These are phyloP conservation scores for Melanogrammus aeglefinus DNA, from an alignment of 2,797 vertebrate species.

Conservation along the genomic window DNA sequence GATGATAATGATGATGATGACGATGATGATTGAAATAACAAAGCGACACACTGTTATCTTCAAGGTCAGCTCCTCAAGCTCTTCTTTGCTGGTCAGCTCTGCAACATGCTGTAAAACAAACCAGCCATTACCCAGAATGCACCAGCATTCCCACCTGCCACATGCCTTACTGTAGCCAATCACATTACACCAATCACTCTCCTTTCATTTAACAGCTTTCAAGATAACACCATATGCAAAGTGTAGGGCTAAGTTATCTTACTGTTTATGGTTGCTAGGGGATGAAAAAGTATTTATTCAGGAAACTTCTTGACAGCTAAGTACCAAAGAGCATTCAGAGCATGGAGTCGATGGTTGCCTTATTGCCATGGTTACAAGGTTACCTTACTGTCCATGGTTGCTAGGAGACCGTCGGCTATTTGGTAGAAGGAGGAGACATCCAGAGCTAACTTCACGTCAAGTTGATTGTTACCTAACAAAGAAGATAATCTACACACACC, in stretches of 20 bases:
- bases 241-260: slow-evolving; percentile 54
- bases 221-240: background rate
- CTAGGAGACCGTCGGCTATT: slow-evolving; percentile 66
- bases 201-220: background rate
- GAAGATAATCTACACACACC: slow-evolving; percentile 26
- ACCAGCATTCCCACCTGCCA: background rate
- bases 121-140: background rate
- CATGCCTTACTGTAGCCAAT: background rate
- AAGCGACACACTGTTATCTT: slow-evolving; percentile 4
- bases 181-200: background rate
- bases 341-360: background rate
- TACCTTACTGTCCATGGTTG: slow-evolving; percentile 61
- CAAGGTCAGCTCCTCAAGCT: background rate
- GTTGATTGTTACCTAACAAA: slow-evolving; percentile 64
- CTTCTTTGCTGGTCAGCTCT: background rate
- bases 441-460: slow-evolving; percentile 70
- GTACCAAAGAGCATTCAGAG: too few relatives aligned
- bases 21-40: background rate
- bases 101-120: slow-evolving; percentile 1
- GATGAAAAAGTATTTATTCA: too few relatives aligned
- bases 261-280: slow-evolving; percentile 47
- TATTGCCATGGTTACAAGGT: slow-evolving; percentile 21
- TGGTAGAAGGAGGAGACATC: slow-evolving; percentile 71
- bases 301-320: too few relatives aligned
- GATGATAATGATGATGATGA: background rate